Evolutionary conservation across 1,140 invertebrate species (phyloP), one percentile per base, ranked within the genome.

Genomic region (Calliphora vicina): DNA sequence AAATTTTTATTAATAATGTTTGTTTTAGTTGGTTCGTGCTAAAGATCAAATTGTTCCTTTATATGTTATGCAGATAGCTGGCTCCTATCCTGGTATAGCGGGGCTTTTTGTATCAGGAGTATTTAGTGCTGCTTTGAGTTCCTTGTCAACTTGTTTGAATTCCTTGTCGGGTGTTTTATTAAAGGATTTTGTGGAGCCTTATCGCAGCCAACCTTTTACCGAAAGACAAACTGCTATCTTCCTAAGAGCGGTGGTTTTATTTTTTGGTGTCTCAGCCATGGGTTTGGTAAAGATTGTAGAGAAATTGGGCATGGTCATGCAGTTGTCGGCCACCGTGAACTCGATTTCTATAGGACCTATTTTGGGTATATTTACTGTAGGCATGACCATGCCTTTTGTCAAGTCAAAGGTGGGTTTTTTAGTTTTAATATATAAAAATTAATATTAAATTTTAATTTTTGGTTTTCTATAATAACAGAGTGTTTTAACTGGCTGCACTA

Each of bases 321-420:
- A 94, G 90, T 94, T 96, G 35, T 95, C 96, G 0, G 93, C 95
- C 17, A 94, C 95, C 73, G 90, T 96, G 43, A 95, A 95, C 73
- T 95, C 95, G 0, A 95, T 97, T 78, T 94, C 96, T 12, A 94
- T 96, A 25, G 96, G 96, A 8, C 95, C 96, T 6, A 93, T 96
- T 0, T 94, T 97, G 74, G 96, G 96, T 1, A 92, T 97, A 20
- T 98, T 97, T 88, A 94, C 94, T 1, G 91, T 97, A 6, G 97
- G 96, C 83, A 96, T 97, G 93, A 91, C 95, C 45, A 92, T 96
- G 86, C 96, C 96, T 8, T 96, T 95, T 93, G 93, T 95, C 12
- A 96, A 96, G 85, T 92, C 93, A 9, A 92, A 93, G 82, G 94
- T 88, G 86, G 71, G 42, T 50, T n/a, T 25, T 6, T 26, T 17